phyloP scores from a whole-genome alignment of 1,140 invertebrate species.

The Zaprionus gabonicus region DNA sequence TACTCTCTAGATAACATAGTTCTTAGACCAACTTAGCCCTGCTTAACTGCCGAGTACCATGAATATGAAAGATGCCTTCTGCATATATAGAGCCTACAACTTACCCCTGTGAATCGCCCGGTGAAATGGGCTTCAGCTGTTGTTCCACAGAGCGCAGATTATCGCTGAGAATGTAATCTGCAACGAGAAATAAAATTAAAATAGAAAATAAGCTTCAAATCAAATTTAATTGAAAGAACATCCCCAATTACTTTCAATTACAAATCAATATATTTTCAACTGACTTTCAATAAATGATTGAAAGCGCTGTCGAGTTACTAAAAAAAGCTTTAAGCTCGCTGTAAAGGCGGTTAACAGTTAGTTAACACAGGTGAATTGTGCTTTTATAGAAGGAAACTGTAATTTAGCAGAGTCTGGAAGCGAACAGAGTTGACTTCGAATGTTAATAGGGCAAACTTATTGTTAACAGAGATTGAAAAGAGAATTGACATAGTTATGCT shows the following conservation, averaged over 20 bases:
- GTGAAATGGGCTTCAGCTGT: constrained; percentile 74
- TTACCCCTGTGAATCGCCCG: constrained; percentile 79
- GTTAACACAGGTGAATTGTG: not conserved
- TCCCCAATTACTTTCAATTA: not conserved
- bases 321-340: not conserved
- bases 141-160: constrained; percentile 73
- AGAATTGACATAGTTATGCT: not conserved
- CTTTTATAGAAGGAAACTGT: too few relatives aligned
- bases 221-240: not conserved
- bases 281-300: not conserved
- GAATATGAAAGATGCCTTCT: not conserved
- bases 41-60: constrained; percentile 26
- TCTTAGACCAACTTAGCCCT: constrained; percentile 6
- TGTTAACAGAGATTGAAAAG: not conserved
- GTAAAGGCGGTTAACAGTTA: not conserved
- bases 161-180: constrained; percentile 80
- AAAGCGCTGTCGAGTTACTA: not conserved
- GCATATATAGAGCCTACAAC: constrained; percentile 22
- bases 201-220: not conserved
- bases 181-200: not conserved
- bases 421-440: too few relatives aligned
- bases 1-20: not conserved
- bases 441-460: not conserved
- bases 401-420: too few relatives aligned
- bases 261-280: not conserved